These are phyloP conservation scores for Passer domesticus DNA, from an alignment of 2,113 vertebrate species.

Conservation along the genomic window DNA sequence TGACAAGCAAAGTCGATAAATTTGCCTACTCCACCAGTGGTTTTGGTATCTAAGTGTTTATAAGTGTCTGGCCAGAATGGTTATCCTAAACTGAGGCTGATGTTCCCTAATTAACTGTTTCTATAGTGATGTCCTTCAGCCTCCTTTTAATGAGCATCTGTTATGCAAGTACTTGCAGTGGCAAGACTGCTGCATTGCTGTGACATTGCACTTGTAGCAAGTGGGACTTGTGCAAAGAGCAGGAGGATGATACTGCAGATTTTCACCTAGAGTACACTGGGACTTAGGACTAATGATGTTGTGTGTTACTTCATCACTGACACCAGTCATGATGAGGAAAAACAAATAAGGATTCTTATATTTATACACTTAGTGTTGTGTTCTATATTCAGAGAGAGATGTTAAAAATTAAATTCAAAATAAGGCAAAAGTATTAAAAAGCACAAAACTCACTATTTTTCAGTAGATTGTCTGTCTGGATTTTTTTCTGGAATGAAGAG, in stretches of 20 bases:
- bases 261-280: not conserved
- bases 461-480: not conserved
- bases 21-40: not conserved
- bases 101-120: conserved; percentile 16
- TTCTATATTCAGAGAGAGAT: not conserved
- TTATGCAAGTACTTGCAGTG: not conserved
- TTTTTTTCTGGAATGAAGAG: not conserved
- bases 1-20: not conserved
- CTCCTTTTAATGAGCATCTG: not conserved
- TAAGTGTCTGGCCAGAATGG: not conserved
- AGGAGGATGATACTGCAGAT: not conserved
- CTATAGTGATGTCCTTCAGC: conserved; percentile 11
- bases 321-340: not conserved
- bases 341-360: not conserved
- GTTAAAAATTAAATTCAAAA: not conserved
- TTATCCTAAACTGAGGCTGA: not conserved
- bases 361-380: not conserved
- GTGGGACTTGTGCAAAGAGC: not conserved
- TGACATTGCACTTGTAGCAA: not conserved
- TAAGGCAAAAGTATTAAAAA: not conserved
- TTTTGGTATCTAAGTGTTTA: not conserved
- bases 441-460: not conserved
- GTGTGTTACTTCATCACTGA: not conserved
- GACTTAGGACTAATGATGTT: not conserved
- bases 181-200: not conserved